Conservation (phyloP, 2,797 vertebrate species). For the Alectoris magna region DNA sequence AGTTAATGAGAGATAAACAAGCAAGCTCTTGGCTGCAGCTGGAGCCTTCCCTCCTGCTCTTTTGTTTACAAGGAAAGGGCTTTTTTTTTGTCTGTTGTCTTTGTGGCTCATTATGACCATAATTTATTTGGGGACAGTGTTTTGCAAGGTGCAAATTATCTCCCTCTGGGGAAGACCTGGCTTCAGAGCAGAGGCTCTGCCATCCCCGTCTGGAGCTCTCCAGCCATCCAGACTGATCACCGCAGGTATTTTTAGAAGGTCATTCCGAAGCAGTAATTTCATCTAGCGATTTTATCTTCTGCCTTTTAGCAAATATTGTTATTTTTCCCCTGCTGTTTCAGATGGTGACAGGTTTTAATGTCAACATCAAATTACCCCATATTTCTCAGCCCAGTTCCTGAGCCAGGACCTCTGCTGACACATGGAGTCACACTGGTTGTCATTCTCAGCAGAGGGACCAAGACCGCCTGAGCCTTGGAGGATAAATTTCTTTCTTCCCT, state of each 20-base stretch:
- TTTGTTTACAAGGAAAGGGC: neutral
- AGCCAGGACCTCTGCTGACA: slow-evolving; percentile 56
- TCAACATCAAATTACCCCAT: slow-evolving; percentile 62
- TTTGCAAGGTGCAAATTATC: slow-evolving; percentile 54
- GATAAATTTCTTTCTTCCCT: slow-evolving; percentile 57
- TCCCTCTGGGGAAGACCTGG: slow-evolving; percentile 20
- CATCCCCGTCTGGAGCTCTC: neutral
- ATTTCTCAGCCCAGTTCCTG: slow-evolving; percentile 57
- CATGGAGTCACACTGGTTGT: slow-evolving; percentile 28
- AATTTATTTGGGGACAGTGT: slow-evolving; percentile 17
- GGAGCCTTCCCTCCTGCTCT: neutral
- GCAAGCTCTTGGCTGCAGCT: neutral
- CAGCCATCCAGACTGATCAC: slow-evolving; percentile 34
- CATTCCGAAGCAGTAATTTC: slow-evolving; percentile 44
- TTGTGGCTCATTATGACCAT: neutral
- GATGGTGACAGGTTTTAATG: slow-evolving; percentile 69
- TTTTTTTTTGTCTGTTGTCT: slow-evolving; percentile 1
- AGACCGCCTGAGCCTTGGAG: neutral
- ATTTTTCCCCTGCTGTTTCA: slow-evolving; percentile 11
- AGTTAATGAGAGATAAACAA: neutral
- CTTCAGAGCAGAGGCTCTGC: neutral
- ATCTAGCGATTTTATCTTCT: slow-evolving; percentile 56
- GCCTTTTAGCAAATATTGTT: slow-evolving; percentile 64
- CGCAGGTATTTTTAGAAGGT: slow-evolving; percentile 64
- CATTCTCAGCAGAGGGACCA: slow-evolving; percentile 46